Evolutionary conservation across 2,888 invertebrate genomes (phyloP).

Genomic region (Cryptophagus acutangulus): DNA sequence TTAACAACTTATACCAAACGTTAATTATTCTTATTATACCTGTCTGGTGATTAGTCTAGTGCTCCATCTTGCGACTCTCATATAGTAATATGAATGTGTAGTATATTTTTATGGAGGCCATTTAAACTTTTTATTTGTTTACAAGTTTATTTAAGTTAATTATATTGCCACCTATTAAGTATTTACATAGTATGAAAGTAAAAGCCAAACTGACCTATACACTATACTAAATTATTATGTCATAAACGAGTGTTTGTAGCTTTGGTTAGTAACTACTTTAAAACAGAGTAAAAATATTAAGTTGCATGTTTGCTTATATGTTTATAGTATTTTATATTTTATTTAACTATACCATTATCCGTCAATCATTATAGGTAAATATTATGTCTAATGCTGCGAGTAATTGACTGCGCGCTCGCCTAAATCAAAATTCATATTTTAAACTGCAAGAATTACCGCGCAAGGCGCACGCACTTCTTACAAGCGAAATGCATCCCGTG

Average conservation of each 20-base stretch:
- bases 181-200: conserved; percentile 46
- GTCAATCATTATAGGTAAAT: conserved; percentile 31
- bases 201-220: conserved; percentile 46
- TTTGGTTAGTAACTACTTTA: conserved; percentile 45
- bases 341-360: conserved; percentile 32
- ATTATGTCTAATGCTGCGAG: conserved; percentile 13
- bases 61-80: conserved; percentile 26
- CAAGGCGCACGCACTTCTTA: too few relatives aligned
- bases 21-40: conserved; percentile 39
- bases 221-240: conserved; percentile 41
- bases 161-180: conserved; percentile 44
- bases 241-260: conserved; percentile 47
- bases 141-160: conserved; percentile 46
- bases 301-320: conserved; percentile 39
- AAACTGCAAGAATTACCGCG: too few relatives aligned
- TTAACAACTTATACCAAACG: conserved; percentile 39
- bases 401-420: too few relatives aligned
- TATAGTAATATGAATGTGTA: conserved; percentile 10
- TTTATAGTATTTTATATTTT: conserved; percentile 36
- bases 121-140: conserved; percentile 45
- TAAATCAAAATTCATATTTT: too few relatives aligned
- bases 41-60: conserved; percentile 28
- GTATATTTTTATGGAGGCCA: conserved; percentile 39
- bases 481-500: too few relatives aligned
- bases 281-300: conserved; percentile 43